Conservation (phyloP, 2,888 invertebrate genomes). For the Eristalinus sepulchralis region DNA sequence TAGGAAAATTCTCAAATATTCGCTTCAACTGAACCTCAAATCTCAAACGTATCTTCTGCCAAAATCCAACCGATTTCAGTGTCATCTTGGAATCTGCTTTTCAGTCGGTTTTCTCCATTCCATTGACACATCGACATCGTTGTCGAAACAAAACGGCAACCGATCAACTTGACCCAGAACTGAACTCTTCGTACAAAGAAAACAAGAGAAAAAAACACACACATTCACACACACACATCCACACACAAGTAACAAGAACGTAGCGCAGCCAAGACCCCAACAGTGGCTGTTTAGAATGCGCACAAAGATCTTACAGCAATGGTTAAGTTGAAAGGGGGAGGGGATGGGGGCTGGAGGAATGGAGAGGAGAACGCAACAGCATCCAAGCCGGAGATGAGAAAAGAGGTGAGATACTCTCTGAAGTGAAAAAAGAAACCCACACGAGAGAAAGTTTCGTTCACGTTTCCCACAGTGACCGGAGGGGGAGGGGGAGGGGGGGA, state of each 20-base stretch:
- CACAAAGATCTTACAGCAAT: neutral
- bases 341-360: no score
- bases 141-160: neutral
- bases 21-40: no score
- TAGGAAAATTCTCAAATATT: no score
- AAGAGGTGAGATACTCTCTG: slow-evolving; percentile 1
- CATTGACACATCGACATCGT: neutral
- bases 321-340: no score
- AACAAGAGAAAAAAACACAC: neutral
- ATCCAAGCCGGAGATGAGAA: neutral
- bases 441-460: slow-evolving; percentile 53
- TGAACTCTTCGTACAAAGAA: neutral
- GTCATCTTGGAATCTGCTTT: no score
- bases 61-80: no score
- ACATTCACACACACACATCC: neutral
- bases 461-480: slow-evolving; percentile 22
- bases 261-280: neutral
- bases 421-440: slow-evolving; percentile 47
- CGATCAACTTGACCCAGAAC: slow-evolving; percentile 47
- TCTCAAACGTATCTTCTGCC: no score
- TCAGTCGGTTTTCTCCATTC: no score
- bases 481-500: neutral
- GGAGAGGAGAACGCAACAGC: neutral
- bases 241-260: neutral
- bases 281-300: slow-evolving; percentile 2